Conservation (phyloP, 1,140 invertebrate species). For the Macrocentrus cingulum region DNA sequence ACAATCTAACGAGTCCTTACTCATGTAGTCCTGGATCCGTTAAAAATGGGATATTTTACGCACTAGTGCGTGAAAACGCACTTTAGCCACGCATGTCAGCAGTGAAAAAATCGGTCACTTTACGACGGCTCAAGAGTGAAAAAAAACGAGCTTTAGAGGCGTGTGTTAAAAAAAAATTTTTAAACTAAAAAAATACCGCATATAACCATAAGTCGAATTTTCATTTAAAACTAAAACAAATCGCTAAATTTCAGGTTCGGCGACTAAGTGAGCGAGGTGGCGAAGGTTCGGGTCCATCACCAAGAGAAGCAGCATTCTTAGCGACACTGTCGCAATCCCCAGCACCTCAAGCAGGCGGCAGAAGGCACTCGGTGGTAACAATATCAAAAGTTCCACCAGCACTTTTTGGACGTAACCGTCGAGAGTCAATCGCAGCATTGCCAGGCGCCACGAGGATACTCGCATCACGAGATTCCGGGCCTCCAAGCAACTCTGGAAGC, state of each 20-base stretch:
- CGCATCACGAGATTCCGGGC: conserved; percentile 62
- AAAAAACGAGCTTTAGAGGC: too few species aligned
- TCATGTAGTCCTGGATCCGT: too few species aligned
- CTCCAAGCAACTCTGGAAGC: conserved; percentile 72
- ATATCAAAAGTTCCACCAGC: conserved; percentile 76
- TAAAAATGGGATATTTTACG: too few species aligned
- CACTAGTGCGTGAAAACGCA: too few species aligned
- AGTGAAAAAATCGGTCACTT: too few species aligned
- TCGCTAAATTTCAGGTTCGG: conserved; percentile 69
- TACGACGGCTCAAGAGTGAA: too few species aligned
- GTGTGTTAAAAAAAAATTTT: too few species aligned
- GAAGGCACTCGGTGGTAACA: conserved; percentile 80
- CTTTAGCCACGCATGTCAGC: too few species aligned
- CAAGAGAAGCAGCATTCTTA: conserved; percentile 75
- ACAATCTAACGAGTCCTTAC: too few species aligned
- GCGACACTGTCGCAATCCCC: conserved; percentile 75
- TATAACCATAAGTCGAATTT: too few species aligned
- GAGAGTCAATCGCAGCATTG: conserved; percentile 78
- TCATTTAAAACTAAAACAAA: too few species aligned
- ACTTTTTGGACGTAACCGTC: conserved; percentile 72
- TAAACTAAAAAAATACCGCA: too few species aligned
- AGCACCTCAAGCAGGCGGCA: conserved; percentile 69
- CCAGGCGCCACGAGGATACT: conserved; percentile 58
- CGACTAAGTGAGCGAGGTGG: conserved; percentile 76
- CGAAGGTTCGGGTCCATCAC: conserved; percentile 66